Evolutionary conservation across 2,797 vertebrate genomes (phyloP), one percentile per base, ranked within the genome.

Genomic region (Chiroxiphia lanceolata): DNA sequence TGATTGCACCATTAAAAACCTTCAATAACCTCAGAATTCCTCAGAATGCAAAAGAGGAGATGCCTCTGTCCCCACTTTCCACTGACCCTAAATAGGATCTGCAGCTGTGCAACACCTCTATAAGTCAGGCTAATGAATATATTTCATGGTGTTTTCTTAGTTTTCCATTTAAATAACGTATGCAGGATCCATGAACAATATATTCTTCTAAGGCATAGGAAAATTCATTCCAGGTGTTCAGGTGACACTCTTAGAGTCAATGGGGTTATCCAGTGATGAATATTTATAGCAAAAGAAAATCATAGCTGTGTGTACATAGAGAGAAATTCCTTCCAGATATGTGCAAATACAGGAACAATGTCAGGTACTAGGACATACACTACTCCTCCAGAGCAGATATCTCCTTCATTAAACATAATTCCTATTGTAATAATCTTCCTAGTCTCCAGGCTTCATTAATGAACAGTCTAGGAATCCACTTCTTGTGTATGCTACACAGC

Each of bases 1-100:
- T 97, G 95, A 97, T 95, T 97, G 95, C 93, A 94, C 70, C 79
- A 92, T 96, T 97, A 91, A 96, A 96, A 97, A 80, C 74, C 75
- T 95, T 97, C 93, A 95, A 91, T 96, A 96, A 92, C 70, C 75
- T 96, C 94, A 82, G 20, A 89, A 96, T 97, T 75, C 53, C 89
- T 94, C 77, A 67, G 72, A 93, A 94, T 82, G 81, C 79, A 91
- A 85, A 95, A 92, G 48, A 53, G 60, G 63, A 87, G 79, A 87
- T 88, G 93, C 57, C 60, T 94, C 96, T 95, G 65, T 61, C 84
- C 80, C 60, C 11, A 74, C 89, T 97, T 96, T 97, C 93, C 68
- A 80, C 81, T 87, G 92, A 82, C 40, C 44, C 64, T 80, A 83
- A 57, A 59, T 51, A 26, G 18, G 44, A 71, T 47, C 34, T 68